These are phyloP conservation scores for Euleptes europaea DNA, from an alignment of 2,113 vertebrate species.

Conservation along the genomic window DNA sequence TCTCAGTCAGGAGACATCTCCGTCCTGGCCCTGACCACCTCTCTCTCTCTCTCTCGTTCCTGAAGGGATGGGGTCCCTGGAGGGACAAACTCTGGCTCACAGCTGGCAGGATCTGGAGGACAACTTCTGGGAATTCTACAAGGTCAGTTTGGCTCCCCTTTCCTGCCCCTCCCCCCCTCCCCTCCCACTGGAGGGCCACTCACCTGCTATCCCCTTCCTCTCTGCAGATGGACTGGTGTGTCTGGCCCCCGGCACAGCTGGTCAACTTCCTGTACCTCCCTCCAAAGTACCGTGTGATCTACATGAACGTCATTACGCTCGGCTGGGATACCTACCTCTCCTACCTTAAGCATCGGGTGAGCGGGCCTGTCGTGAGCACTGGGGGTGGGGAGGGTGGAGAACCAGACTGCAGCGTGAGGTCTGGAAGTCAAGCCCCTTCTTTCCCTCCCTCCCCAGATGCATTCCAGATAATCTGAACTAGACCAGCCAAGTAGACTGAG, in stretches of 20 bases:
- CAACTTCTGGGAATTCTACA: constrained; percentile 95
- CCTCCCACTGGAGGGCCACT: rapidly evolving
- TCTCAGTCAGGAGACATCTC: too few relatives aligned
- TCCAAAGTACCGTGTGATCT: constrained; percentile 82
- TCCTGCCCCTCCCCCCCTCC: rapidly evolving
- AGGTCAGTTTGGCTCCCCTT: constrained; percentile 61
- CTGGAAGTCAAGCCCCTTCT: too few relatives aligned
- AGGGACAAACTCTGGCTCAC: constrained; percentile 75
- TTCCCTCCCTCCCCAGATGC: too few relatives aligned
- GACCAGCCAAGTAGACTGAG: too few relatives aligned
- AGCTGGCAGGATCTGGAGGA: constrained; percentile 82
- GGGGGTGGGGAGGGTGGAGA: too few relatives aligned
- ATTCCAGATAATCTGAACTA: too few relatives aligned
- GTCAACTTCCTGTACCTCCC: constrained; percentile 92
- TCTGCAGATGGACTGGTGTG: constrained; percentile 84
- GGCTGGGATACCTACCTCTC: constrained; percentile 95
- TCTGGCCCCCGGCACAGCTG: constrained; percentile 89
- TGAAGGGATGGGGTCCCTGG: constrained; percentile 83
- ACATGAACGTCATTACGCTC: constrained; percentile 87
- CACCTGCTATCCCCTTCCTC: neutral
- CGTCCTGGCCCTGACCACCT: rapidly evolving
- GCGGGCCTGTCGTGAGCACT: constrained; percentile 10
- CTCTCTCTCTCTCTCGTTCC: neutral
- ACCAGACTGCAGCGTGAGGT: too few relatives aligned
- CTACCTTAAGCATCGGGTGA: constrained; percentile 90